Conservation (phyloP, 2,797 vertebrate genomes). For the Karalla daura region DNA sequence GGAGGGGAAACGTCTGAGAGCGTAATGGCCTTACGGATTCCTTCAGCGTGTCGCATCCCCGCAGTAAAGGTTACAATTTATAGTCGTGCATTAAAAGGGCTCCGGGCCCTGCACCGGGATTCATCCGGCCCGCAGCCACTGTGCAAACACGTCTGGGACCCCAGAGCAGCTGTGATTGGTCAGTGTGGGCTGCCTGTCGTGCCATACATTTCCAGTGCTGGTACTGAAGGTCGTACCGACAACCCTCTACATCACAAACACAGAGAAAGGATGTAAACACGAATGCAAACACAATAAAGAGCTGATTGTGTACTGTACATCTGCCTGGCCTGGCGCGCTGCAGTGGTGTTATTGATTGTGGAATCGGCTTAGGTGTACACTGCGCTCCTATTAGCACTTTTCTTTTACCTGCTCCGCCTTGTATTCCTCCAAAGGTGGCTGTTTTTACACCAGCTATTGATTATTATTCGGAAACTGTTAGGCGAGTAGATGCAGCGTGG, state of each 20-base stretch:
- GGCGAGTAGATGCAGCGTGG: too few species aligned
- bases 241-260: too few species aligned
- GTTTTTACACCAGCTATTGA: too few species aligned
- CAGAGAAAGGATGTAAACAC: background rate
- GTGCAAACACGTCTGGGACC: background rate
- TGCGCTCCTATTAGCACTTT: too few species aligned
- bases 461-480: too few species aligned
- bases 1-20: constrained; percentile 22
- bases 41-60: constrained; percentile 12
- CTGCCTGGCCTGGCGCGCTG: background rate
- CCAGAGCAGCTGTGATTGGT: background rate
- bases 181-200: background rate
- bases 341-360: too few species aligned
- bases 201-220: background rate
- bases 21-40: constrained; percentile 26
- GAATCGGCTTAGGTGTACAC: too few species aligned
- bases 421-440: too few species aligned
- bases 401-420: too few species aligned
- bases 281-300: background rate
- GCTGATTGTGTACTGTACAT: background rate
- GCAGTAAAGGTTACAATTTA: constrained; percentile 30
- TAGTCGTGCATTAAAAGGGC: constrained; percentile 8
- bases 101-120: background rate
- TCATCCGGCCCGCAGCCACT: too few species aligned
- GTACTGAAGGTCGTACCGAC: background rate